phyloP scores from a whole-genome alignment of 1,140 invertebrate genomes.

The Ceratina calcarata region DNA sequence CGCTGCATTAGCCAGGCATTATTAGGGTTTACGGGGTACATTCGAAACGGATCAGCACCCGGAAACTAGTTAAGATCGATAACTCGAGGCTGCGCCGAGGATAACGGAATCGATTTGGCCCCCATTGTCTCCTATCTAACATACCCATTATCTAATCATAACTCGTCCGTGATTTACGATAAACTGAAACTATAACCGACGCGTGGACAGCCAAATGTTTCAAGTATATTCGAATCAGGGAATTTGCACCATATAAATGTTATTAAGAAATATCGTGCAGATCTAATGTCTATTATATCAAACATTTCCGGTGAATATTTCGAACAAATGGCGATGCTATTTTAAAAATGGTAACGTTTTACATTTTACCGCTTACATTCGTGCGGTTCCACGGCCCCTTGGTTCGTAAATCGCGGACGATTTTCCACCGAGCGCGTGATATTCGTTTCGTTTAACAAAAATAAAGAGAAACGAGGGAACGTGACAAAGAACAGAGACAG shows the following conservation, averaged over 20 bases:
- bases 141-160: neutral
- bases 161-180: neutral
- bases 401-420: conserved; percentile 20
- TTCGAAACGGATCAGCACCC: conserved; percentile 28
- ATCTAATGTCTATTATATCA: too few relatives aligned
- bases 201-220: too few relatives aligned
- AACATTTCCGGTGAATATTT: neutral
- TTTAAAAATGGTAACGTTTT: neutral
- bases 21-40: conserved; percentile 44
- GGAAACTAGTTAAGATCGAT: conserved; percentile 46
- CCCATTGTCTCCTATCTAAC: neutral
- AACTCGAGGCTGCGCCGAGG: neutral
- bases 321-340: too few relatives aligned
- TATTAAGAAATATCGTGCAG: too few relatives aligned
- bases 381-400: neutral
- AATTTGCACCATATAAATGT: too few relatives aligned
- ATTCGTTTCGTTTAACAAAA: neutral
- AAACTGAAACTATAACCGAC: neutral
- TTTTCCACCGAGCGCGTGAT: neutral
- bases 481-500: too few relatives aligned
- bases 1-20: conserved; percentile 48
- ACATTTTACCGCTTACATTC: neutral
- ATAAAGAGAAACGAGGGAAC: neutral
- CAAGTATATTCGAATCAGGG: too few relatives aligned
- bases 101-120: neutral